Evolutionary conservation across 1,140 invertebrate species (phyloP), one percentile per base, ranked within the genome.

Genomic region (Aphis craccivora): DNA sequence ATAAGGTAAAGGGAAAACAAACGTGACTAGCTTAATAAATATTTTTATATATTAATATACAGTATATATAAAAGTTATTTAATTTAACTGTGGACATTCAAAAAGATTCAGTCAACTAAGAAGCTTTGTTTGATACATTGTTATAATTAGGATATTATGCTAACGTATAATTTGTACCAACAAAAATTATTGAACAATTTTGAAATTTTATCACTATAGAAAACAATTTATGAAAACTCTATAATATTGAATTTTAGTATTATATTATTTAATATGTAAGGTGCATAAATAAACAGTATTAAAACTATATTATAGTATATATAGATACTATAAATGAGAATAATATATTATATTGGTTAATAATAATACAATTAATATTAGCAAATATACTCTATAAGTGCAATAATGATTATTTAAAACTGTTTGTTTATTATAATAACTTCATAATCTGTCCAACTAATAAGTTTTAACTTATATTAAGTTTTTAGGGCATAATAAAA

Each of bases 21-120:
- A 87, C 84, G 84, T 87, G 43, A 87, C 30, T n/a, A n/a, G 84
- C 4, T n/a, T 87, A 45, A 87, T 48, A 45, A 87, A 37, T 87
- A 83, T 83, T 83, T 87, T 43, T 87, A 40, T 40, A 40, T 40
- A 40, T 40, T 40, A 40, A 40, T 40, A 40, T 40, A 40, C 37
- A 40, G 37, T 40, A 40, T 40, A 40, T 40, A 40, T 40, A 40
- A 40, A 2, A 40, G 37, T 40, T 40, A 40, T 40, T 40, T 40
- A n/a, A 14, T 45, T n/a, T 30, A 30, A 45, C 9, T 3, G 25
- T 30, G 25, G 6, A 87, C 40, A 30, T 84, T 43, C 40, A 43
- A 84, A 40, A 84, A 25, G 81, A 20, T 40, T 84, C 37, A 84
- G 37, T 40, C 8, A 40, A 25, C 23, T 37, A 40, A 84, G 22